These are phyloP conservation scores for Nephila pilipes DNA, from an alignment of 1,140 invertebrate genomes.

Conservation along the genomic window DNA sequence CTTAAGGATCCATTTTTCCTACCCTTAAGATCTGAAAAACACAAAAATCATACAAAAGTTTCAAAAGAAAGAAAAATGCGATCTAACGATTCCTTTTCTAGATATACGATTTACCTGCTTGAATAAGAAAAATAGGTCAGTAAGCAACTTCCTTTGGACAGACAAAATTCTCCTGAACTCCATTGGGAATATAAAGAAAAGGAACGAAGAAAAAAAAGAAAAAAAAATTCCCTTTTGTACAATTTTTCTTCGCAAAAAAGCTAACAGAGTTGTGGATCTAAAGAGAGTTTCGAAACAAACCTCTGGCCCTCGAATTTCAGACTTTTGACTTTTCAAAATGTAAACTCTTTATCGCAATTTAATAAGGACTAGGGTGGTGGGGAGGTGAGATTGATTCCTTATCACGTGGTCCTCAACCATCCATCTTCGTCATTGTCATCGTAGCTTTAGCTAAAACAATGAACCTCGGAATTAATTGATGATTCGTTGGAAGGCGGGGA, in stretches of 20 bases:
- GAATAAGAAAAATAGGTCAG: conserved; percentile 38
- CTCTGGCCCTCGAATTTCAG: neutral
- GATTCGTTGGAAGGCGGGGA: conserved; percentile 28
- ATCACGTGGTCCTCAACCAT: conserved; percentile 69
- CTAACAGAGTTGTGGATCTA: conserved; percentile 5
- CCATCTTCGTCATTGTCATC: conserved; percentile 76
- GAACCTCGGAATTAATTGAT: conserved; percentile 70
- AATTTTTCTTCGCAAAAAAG: neutral
- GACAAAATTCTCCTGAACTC: conserved; percentile 1
- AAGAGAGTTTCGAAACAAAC: neutral
- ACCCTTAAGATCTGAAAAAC: neutral
- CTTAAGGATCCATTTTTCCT: conserved; percentile 4
- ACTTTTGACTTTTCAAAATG: conserved; percentile 58
- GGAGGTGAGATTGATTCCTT: conserved; percentile 60
- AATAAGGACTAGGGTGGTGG: conserved; percentile 49
- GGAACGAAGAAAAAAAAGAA: too few species aligned
- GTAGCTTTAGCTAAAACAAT: conserved; percentile 76
- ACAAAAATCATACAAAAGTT: conserved; percentile 35
- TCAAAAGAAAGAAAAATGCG: conserved; percentile 5
- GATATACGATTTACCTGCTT: conserved; percentile 35
- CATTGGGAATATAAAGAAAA: neutral
- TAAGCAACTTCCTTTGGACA: conserved; percentile 31
- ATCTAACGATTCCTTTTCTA: conserved; percentile 20
- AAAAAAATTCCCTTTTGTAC: conserved; percentile 4
- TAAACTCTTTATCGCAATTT: conserved; percentile 73